Evolutionary conservation across 2,888 invertebrate genomes (phyloP).

Genomic region (Agrypnus murinus): DNA sequence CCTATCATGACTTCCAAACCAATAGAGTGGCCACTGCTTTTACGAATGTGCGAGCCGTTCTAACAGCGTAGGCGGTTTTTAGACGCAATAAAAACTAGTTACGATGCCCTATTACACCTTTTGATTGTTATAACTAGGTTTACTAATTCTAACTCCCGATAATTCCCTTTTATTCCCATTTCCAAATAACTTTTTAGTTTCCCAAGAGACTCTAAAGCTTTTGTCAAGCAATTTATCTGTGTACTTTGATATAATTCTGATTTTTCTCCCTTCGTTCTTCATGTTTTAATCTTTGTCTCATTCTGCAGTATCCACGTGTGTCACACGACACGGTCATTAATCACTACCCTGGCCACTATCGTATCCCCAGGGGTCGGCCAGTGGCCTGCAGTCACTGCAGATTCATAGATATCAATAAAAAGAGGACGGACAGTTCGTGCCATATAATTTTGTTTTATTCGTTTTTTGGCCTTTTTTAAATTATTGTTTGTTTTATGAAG

Average conservation of each 20-base stretch:
- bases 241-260: slow-evolving; percentile 32
- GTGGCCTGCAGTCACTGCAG: slow-evolving; percentile 42
- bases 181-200: too few species aligned
- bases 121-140: background rate
- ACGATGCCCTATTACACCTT: slow-evolving; percentile 9
- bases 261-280: slow-evolving; percentile 26
- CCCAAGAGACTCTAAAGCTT: background rate
- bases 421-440: slow-evolving; percentile 36
- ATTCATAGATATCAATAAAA: slow-evolving; percentile 49
- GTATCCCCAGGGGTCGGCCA: slow-evolving; percentile 44
- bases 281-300: slow-evolving; percentile 51
- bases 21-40: slow-evolving; percentile 18
- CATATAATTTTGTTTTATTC: slow-evolving; percentile 39
- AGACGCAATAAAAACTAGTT: slow-evolving; percentile 29
- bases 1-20: slow-evolving; percentile 33
- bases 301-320: slow-evolving; percentile 52
- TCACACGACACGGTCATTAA: slow-evolving; percentile 53
- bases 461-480: slow-evolving; percentile 16
- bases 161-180: slow-evolving; percentile 10
- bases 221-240: slow-evolving; percentile 26
- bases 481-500: background rate
- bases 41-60: slow-evolving; percentile 34
- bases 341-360: slow-evolving; percentile 49
- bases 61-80: slow-evolving; percentile 31
- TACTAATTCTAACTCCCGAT: slow-evolving; percentile 14